Base-by-base conservation (phyloP, 2,888 invertebrate genomes). In the Drosophila meridiana region DNA sequence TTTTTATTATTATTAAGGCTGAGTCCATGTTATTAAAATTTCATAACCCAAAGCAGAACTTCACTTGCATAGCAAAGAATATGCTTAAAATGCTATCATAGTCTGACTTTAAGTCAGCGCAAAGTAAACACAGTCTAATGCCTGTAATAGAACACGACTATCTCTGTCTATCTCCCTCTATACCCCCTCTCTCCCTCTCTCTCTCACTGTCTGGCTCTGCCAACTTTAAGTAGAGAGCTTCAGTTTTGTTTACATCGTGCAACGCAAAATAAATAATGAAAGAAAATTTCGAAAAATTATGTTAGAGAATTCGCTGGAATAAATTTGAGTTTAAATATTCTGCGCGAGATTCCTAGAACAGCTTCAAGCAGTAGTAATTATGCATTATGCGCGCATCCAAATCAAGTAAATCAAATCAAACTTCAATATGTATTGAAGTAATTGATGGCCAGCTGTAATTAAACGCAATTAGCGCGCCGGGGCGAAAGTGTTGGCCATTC, bases 391-490 rank as follows among this genome's bases (percentile, higher is more conserved):
- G 32, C 42, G 11, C 30, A 30, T 38, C 38, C 55, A 28, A 38
- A 55, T 28, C 9, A 55, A 38, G 20, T 43, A 43, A 58, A 34
- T 58, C 43, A 43, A 58, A 45, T 58, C 43, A 34, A 58, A 34
- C 14, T 45, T 50, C 9, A 20, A 20, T 20, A 45, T 30, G 40
- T 30, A 28, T 11, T 11, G n/a, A 6, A 20, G 42, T 32, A 42
- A 56, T 56, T 4, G 40, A 28, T 30, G 42, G 9, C 7, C 42
- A 56, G 20, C 56, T 40, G 28, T 65, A 55, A 66, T 40, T 67
- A 52, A 55, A 34, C 56, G 32, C 56, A 55, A 69, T 70, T 45
- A 50, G 58, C 60, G 43, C 9, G 43, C 14, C n/a, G 6, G 34
- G 7, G 30, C n/a, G 45, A 8, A 32, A 26, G 42, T 20, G 28